Evolutionary conservation across 2,888 invertebrate species (phyloP).

Genomic region (Lydus trimaculatus): DNA sequence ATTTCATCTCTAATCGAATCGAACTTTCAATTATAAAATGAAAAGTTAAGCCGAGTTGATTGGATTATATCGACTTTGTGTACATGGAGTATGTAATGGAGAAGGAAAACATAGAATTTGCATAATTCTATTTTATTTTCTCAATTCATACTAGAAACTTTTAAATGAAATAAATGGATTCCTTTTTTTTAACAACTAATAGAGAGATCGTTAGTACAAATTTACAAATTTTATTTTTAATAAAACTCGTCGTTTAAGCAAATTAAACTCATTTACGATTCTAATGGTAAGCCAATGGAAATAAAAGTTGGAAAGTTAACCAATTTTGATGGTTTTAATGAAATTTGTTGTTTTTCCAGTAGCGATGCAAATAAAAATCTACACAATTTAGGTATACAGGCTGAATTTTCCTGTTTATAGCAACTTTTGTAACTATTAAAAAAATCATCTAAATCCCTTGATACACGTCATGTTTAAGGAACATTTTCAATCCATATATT

Average conservation of each 20-base stretch:
- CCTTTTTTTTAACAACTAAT: neutral
- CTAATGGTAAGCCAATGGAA: neutral
- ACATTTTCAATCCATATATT: neutral
- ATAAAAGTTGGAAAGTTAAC: neutral
- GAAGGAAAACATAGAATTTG: neutral
- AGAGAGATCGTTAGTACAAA: neutral
- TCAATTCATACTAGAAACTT: neutral
- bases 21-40: conserved; percentile 1
- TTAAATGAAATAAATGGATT: neutral
- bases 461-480: neutral
- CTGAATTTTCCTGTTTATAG: no score
- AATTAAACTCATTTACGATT: neutral
- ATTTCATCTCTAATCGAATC: neutral
- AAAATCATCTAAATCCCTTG: no score
- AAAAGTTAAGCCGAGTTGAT: neutral
- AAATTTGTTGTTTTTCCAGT: neutral
- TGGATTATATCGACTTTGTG: neutral
- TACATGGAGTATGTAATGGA: no score
- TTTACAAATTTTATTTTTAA: neutral
- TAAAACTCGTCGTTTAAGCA: neutral
- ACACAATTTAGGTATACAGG: no score
- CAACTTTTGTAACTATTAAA: no score
- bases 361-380: no score
- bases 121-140: neutral
- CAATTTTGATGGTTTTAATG: neutral